Conservation (phyloP, 1,140 invertebrate species). For the Ips nitidus region DNA sequence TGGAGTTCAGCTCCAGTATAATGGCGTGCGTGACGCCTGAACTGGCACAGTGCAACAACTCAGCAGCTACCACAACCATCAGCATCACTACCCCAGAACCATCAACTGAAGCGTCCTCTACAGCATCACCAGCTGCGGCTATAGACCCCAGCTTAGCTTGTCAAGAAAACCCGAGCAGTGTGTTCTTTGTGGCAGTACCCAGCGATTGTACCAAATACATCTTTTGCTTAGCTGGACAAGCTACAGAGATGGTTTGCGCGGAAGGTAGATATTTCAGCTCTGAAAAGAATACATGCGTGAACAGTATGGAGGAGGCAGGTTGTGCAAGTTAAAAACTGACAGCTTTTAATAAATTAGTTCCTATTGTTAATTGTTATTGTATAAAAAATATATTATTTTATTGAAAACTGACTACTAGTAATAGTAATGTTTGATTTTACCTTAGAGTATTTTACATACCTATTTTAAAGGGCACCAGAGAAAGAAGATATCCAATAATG, state of each 20-base stretch:
- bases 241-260: not conserved
- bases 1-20: not conserved
- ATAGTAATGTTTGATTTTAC: too few relatives aligned
- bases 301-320: not conserved
- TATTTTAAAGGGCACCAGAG: too few relatives aligned
- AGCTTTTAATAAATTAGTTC: not conserved
- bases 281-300: not conserved
- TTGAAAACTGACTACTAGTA: too few relatives aligned
- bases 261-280: not conserved
- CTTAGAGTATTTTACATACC: too few relatives aligned
- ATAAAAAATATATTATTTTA: too few relatives aligned
- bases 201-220: not conserved
- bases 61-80: not conserved
- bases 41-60: not conserved
- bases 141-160: not conserved
- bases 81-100: not conserved
- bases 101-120: not conserved
- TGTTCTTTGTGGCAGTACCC: not conserved
- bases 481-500: too few relatives aligned
- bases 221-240: not conserved
- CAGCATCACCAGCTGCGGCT: not conserved
- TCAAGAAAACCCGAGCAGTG: not conserved
- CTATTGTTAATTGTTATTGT: too few relatives aligned
- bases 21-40: not conserved
- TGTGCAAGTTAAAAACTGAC: not conserved